Evolutionary conservation across 1,140 invertebrate species (phyloP), one percentile per base, ranked within the genome.

Genomic region (Coenobita brevimanus): DNA sequence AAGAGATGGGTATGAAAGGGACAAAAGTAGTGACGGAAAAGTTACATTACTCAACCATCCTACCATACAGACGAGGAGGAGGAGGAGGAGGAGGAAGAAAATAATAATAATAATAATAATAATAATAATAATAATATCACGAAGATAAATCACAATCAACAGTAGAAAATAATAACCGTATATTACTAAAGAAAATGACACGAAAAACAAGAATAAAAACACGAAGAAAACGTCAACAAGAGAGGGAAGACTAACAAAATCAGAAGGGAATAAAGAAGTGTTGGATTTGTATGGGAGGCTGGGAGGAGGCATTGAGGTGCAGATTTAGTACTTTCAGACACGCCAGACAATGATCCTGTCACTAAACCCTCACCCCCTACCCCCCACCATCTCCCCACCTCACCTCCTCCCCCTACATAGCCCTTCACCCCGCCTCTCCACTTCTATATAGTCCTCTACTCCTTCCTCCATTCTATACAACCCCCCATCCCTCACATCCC

Each of bases 241-340:
- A 13, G n/a, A 57, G 54, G n/a, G n/a, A 57, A n/a, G 13, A 57
- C n/a, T 13, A 57, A n/a, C 10, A 57, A 57, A 57, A 57, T 57
- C 13, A 57, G n/a, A 57, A 57, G 10, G n/a, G n/a, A 57, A 57
- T n/a, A 57, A 57, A 57, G n/a, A n/a, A 57, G n/a, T n/a, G 64
- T 67, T 67, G 64, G 64, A 67, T n/a, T 24, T 67, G 30, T 33
- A 67, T 24, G 64, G 30, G 30, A 24, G 30, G 64, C 6, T 6
- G 64, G n/a, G 30, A 67, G 6, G n/a, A 4, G 6, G 69, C 57
- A 83, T 83, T 83, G 69, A 83, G 67, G 82, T 73, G 82, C 82
- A 73, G 73, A 83, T 83, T 67, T 73, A 43, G 69, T 67, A 83
- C 69, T 82, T 82, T 50, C 17, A 50, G 46, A 50, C 46, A 82